Evolutionary conservation across 1,140 invertebrate species (phyloP).

Genomic region (Drosophila hydei): DNA sequence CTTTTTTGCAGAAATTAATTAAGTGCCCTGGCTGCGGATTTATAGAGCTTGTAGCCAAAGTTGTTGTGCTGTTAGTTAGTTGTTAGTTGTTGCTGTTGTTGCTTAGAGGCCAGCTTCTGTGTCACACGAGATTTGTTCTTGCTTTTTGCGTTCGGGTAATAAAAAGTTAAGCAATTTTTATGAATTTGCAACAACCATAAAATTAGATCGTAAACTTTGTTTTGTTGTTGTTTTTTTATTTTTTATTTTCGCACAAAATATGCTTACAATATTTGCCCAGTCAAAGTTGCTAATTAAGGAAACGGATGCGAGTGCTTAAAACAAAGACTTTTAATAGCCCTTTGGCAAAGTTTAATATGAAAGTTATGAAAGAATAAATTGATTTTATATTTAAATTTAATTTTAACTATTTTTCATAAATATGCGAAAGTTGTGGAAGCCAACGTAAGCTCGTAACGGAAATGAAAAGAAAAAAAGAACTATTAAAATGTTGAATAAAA

Average conservation of each 20-base stretch:
- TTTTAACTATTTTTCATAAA: too few relatives aligned
- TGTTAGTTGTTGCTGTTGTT: conserved; percentile 35
- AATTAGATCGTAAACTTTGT: conserved; percentile 60
- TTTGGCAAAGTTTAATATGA: conserved; percentile 13
- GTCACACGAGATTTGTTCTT: conserved; percentile 55
- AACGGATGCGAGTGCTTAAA: conserved; percentile 32
- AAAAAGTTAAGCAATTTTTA: conserved; percentile 60
- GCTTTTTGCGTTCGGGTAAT: conserved; percentile 14
- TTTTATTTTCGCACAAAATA: conserved; percentile 43
- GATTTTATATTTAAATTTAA: not conserved
- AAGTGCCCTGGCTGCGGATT: conserved; percentile 68
- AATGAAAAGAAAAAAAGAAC: not conserved
- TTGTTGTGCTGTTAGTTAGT: conserved; percentile 45
- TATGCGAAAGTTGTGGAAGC: too few relatives aligned
- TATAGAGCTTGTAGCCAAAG: conserved; percentile 73
- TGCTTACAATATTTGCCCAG: conserved; percentile 34
- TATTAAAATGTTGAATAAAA: not conserved
- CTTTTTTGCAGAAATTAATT: conserved; percentile 71
- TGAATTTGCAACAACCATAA: conserved; percentile 59
- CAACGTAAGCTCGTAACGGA: not conserved
- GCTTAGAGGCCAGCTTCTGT: conserved; percentile 36
- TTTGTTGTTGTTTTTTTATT: too few relatives aligned
- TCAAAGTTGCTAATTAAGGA: conserved; percentile 71
- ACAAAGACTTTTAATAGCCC: not conserved
- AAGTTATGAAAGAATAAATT: conserved; percentile 6